Conservation (phyloP, 2,888 invertebrate genomes). For the Pimpla rufipes region DNA sequence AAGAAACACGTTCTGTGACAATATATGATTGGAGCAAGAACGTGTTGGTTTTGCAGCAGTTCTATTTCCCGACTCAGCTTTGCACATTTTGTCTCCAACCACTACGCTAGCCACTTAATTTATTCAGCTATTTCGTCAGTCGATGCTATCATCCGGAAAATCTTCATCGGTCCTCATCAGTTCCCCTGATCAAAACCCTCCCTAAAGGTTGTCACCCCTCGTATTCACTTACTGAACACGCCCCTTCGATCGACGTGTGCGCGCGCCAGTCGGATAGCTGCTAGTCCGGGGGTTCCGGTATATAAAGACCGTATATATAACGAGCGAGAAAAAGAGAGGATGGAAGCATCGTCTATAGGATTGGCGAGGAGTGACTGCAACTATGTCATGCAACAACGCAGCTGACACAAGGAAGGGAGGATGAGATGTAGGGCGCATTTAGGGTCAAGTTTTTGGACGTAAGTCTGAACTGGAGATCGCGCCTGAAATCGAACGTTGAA, state of each 20-base stretch:
- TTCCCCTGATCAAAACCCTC: constrained; percentile 24
- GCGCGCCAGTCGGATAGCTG: constrained; percentile 43
- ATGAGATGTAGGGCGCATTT: not conserved
- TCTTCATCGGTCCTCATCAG: constrained; percentile 33
- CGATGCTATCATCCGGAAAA: constrained; percentile 14
- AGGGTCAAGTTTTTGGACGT: too few relatives aligned
- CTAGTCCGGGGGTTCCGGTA: constrained; percentile 40
- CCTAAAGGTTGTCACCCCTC: constrained; percentile 60
- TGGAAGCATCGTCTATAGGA: constrained; percentile 26
- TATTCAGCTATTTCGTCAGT: not conserved
- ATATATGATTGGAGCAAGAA: too few relatives aligned
- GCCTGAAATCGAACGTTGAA: too few relatives aligned
- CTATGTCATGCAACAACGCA: constrained; percentile 77
- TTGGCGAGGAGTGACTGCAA: constrained; percentile 58
- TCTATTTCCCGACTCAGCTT: not conserved
- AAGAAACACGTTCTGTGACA: too few relatives aligned
- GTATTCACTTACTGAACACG: constrained; percentile 75
- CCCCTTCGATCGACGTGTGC: constrained; percentile 76
- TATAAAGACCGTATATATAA: constrained; percentile 3
- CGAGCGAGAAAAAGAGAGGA: not conserved
- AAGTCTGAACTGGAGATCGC: too few relatives aligned
- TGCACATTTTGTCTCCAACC: not conserved
- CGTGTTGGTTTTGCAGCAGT: too few relatives aligned
- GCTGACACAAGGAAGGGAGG: constrained; percentile 70
- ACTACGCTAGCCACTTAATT: not conserved